Evolutionary conservation across 1,140 invertebrate genomes (phyloP).

Genomic region (Papilio glaucus): DNA sequence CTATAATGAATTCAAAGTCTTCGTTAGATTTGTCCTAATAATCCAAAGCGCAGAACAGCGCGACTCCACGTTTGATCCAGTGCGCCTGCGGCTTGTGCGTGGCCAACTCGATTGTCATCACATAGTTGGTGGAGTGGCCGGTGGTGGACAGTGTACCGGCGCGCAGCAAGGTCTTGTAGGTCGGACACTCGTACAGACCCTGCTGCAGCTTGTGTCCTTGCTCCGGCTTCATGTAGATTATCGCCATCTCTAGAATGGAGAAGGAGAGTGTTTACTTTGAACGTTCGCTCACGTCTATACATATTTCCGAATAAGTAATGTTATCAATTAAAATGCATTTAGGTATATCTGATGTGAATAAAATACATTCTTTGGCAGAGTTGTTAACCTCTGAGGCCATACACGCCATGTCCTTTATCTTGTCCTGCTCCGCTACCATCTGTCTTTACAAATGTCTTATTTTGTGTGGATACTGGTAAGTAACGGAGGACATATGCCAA

Average conservation of each 20-base stretch:
- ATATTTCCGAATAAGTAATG: too few species aligned
- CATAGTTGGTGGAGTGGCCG: slow-evolving; percentile 89
- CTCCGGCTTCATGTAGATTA: slow-evolving; percentile 86
- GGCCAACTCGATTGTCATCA: slow-evolving; percentile 88
- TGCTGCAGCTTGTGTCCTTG: slow-evolving; percentile 74
- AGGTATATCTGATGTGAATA: too few species aligned
- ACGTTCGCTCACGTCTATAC: too few species aligned
- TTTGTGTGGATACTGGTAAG: too few species aligned
- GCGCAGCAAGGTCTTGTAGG: slow-evolving; percentile 89
- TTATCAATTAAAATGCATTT: too few species aligned
- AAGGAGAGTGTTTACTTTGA: background rate
- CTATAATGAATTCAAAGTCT: background rate
- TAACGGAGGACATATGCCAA: too few species aligned
- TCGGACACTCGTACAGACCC: slow-evolving; percentile 87
- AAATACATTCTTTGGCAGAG: too few species aligned
- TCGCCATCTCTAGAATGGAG: slow-evolving; percentile 84
- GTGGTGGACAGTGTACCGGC: slow-evolving; percentile 89
- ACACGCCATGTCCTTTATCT: too few species aligned
- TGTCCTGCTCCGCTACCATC: too few species aligned
- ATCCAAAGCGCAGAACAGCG: slow-evolving; percentile 90
- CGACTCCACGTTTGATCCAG: slow-evolving; percentile 92
- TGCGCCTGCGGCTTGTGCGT: slow-evolving; percentile 85
- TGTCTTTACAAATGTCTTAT: too few species aligned
- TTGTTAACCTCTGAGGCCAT: too few species aligned
- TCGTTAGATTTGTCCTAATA: slow-evolving; percentile 79